Percentiles rank a stretch among this genome's conserved stretches.
phyloP scores from a whole-genome alignment of 1,140 invertebrate genomes.

The Proctacanthus coquilletti region DNA sequence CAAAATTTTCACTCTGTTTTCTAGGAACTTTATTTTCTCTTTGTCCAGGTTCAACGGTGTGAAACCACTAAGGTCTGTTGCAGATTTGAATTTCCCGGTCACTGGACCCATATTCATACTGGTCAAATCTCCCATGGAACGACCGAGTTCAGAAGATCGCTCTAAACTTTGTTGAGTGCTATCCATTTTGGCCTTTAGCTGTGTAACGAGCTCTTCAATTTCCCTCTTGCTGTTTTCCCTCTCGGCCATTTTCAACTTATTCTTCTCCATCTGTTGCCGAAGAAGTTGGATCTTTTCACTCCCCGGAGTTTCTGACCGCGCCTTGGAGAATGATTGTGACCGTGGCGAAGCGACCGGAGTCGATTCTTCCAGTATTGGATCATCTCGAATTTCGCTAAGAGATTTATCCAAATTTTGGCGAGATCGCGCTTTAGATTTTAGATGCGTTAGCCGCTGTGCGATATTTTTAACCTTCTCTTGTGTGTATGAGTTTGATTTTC shows the following conservation, averaged over 20 bases:
- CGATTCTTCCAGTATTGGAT: not conserved
- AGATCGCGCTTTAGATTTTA: slow-evolving; percentile 9
- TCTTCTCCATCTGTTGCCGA: slow-evolving; percentile 34
- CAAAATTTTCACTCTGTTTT: slow-evolving; percentile 19
- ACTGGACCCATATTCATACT: slow-evolving; percentile 5
- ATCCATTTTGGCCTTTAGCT: slow-evolving; percentile 31
- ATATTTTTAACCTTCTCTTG: slow-evolving; percentile 14
- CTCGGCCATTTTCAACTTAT: slow-evolving; percentile 31
- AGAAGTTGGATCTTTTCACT: slow-evolving; percentile 34
- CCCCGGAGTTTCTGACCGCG: slow-evolving; percentile 12
- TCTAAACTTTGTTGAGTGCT: slow-evolving; percentile 26
- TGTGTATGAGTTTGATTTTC: slow-evolving; percentile 9
- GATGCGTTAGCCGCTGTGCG: slow-evolving; percentile 9
- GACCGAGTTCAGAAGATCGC: slow-evolving; percentile 22
- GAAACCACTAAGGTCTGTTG: slow-evolving; percentile 13
- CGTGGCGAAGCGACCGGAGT: not conserved
- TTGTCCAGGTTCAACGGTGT: slow-evolving; percentile 10
- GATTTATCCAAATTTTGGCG: slow-evolving; percentile 4
- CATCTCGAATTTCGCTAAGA: slow-evolving; percentile 3
- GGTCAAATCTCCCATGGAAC: slow-evolving; percentile 25
- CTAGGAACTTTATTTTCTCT: slow-evolving; percentile 19
- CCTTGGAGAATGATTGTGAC: not conserved
- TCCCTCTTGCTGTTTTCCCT: slow-evolving; percentile 29
- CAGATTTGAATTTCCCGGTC: slow-evolving; percentile 10
- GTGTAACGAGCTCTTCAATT: slow-evolving; percentile 31